A percentile compares a stretch with the other conserved stretches of the same genome.
Evolutionary conservation across 2,888 invertebrate species (phyloP).

Genomic region (Doris montereyensis): DNA sequence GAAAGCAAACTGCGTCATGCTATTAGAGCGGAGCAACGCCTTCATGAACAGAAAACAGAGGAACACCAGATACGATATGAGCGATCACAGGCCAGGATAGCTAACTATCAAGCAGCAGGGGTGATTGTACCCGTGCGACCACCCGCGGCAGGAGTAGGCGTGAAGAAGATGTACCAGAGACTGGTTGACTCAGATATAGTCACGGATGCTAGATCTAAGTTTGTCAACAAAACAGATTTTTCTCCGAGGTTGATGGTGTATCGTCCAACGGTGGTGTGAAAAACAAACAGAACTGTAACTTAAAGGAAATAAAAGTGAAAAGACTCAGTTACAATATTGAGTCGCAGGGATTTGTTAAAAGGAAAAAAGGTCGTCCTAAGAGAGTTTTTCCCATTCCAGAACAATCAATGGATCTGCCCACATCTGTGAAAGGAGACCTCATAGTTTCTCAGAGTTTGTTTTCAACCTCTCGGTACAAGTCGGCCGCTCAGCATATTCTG

Average conservation of each 20-base stretch:
- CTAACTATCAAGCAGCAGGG: constrained; percentile 26
- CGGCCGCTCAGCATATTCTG: constrained; percentile 30
- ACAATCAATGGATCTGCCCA: constrained; percentile 30
- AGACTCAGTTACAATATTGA: constrained; percentile 25
- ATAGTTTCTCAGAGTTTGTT: constrained; percentile 27
- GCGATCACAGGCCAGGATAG: constrained; percentile 26
- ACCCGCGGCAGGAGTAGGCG: too few species aligned
- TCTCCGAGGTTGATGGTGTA: too few species aligned
- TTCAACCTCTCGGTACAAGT: constrained; percentile 31
- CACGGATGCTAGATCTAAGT: not conserved
- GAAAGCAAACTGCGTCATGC: constrained; percentile 28
- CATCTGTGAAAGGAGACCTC: constrained; percentile 38
- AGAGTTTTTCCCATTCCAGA: not conserved
- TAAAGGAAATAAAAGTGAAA: not conserved
- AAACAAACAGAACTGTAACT: not conserved
- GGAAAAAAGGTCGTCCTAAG: constrained; percentile 31
- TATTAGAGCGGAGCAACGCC: constrained; percentile 45
- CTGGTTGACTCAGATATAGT: constrained; percentile 32
- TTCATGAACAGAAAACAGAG: constrained; percentile 41
- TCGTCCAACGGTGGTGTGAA: too few species aligned
- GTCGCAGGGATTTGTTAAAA: constrained; percentile 7
- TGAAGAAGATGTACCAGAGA: constrained; percentile 30
- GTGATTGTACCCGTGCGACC: too few species aligned
- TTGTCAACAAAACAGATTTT: too few species aligned
- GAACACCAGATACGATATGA: constrained; percentile 36